These are phyloP conservation scores for Darevskia mixta DNA, from an alignment of 2,797 vertebrate species.

Conservation along the genomic window DNA sequence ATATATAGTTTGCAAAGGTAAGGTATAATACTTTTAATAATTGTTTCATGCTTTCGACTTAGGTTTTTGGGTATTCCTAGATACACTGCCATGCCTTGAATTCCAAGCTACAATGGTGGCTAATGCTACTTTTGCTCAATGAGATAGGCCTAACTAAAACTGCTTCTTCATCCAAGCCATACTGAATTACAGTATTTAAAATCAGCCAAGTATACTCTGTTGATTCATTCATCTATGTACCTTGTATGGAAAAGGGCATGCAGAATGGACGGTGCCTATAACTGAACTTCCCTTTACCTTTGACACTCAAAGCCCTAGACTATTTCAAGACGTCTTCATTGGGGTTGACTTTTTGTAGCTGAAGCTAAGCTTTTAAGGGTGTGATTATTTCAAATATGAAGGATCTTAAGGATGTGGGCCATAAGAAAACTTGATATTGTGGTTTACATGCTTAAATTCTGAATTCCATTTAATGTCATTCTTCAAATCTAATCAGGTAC, in stretches of 20 bases:
- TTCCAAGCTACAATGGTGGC: background rate
- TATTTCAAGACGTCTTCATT: background rate
- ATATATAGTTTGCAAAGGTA: background rate
- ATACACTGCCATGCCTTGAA: background rate
- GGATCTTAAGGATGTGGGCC: background rate
- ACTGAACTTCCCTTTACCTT: background rate
- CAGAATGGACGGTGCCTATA: background rate
- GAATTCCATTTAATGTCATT: background rate
- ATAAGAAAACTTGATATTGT: background rate
- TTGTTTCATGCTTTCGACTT: background rate
- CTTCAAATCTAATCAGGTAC: slow-evolving; percentile 10
- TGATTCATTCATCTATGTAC: background rate
- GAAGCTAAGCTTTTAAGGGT: background rate
- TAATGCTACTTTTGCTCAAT: background rate
- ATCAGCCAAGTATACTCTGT: background rate
- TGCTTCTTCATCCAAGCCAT: background rate
- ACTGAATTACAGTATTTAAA: background rate
- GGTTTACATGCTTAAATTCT: slow-evolving; percentile 7
- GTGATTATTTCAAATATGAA: background rate
- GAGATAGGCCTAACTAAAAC: too few species aligned
- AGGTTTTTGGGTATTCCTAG: background rate
- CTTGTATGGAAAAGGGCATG: background rate
- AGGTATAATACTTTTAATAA: background rate
- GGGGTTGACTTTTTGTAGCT: background rate
- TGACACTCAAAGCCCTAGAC: background rate